Percentiles rank a stretch among this genome's conserved stretches.
These are phyloP conservation scores for Nothobranchius furzeri DNA, from an alignment of 2,113 vertebrate species.

Conservation along the genomic window DNA sequence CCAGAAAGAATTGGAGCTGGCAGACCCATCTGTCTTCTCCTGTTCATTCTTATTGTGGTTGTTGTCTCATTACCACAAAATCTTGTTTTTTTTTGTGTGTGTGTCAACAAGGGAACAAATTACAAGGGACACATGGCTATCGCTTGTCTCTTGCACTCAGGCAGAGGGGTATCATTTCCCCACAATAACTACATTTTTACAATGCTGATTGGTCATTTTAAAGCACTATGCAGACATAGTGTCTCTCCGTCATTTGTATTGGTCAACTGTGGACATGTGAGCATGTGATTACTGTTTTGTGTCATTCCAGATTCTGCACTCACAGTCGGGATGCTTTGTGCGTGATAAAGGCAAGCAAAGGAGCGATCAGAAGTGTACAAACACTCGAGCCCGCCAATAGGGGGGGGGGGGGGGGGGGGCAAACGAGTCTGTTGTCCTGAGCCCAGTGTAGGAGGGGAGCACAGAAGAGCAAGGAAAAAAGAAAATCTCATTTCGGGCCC, in stretches of 20 bases:
- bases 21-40: slow-evolving; percentile 85
- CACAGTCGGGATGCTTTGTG: slow-evolving; percentile 45
- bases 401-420: no score
- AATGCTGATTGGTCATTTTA: slow-evolving; percentile 56
- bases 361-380: background rate
- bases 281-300: slow-evolving; percentile 37
- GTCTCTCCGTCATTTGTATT: slow-evolving; percentile 36
- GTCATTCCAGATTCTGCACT: slow-evolving; percentile 41
- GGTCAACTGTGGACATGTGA: slow-evolving; percentile 32
- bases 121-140: slow-evolving; percentile 61
- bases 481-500: no score
- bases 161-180: slow-evolving; percentile 63
- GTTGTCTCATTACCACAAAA: slow-evolving; percentile 71
- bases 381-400: no score
- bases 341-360: slow-evolving; percentile 48
- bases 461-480: no score
- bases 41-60: slow-evolving; percentile 67
- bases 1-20: slow-evolving; percentile 83
- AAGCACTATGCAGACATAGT: slow-evolving; percentile 32
- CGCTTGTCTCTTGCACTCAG: slow-evolving; percentile 62
- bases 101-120: slow-evolving; percentile 74
- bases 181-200: slow-evolving; percentile 49
- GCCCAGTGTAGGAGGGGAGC: no score
- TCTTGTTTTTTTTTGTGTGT: slow-evolving; percentile 75
- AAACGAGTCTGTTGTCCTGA: no score